Base-by-base conservation (phyloP, 2,797 vertebrate species). In the Coregonus sp. region DNA sequence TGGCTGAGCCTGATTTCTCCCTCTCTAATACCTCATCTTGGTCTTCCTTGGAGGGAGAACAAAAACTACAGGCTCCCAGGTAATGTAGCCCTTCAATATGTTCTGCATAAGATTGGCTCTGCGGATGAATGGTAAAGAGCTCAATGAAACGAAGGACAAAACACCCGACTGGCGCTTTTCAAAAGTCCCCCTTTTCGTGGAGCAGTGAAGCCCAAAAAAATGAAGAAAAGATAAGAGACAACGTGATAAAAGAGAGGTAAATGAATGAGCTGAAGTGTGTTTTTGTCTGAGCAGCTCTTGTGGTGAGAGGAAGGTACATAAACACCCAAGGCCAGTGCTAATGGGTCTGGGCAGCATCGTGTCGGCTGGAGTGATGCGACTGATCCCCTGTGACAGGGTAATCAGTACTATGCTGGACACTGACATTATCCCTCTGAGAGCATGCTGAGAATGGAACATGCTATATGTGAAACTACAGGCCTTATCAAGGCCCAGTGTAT, bases 41-140 rank as follows among this genome's bases (percentile, higher is more conserved):
- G 79, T 81, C 88, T 87, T 87, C 89, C 89, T 88, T 90, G 80
- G 78, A 90, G 87, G 80, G 81, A 85, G 88, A 88, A 86, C 77
- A 89, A 47, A 82, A 90, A 87, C 87, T 85, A 84, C 89, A 82
- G 88, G 87, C 87, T 89, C 88, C 87, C 85, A 88, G 89, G 89
- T 93, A 94, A 93, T 92, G 86, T 92, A 93, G 90, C 89, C 85
- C 83, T 91, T 92, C 90, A 86, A 79, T 88, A 82, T 88, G 89
- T 91, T 92, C 88, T 92, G 90, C 89, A 89, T 92, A 85, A 90
- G 89, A 91, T 87, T 88, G 86, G 85, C 82, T 83, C 78, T 83
- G 86, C 88, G 85, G 84, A 87, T 85, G 74, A 80, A 77, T 77
- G 85, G 84, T 87, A 25, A 33, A 86, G 83, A 78, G 85, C 80